A percentile compares a stretch with the other conserved stretches of the same genome.
phyloP scores from a whole-genome alignment of 1,140 invertebrate species.

The Eueides isabella region DNA sequence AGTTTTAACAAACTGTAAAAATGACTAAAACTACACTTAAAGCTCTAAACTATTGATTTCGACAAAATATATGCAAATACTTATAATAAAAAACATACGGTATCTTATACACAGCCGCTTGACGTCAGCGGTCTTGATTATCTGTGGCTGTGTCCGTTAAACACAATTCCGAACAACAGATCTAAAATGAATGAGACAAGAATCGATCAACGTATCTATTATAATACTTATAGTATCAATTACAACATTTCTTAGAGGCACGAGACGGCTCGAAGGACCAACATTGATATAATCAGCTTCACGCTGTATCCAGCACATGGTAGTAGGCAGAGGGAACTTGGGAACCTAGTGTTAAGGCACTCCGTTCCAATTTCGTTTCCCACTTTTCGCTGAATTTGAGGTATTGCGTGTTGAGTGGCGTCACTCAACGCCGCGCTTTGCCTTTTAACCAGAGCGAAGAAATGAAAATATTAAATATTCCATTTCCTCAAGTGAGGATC shows the following conservation, averaged over 20 bases:
- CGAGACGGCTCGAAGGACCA: constrained; percentile 3
- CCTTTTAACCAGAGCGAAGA: no score
- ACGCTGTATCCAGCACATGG: no score
- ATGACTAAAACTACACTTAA: constrained; percentile 7
- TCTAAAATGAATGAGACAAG: no score
- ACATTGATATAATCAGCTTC: background rate
- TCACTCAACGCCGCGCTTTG: no score
- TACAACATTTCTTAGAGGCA: background rate
- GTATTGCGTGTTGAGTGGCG: no score
- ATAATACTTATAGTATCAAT: background rate
- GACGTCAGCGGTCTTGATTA: background rate
- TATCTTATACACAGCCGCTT: background rate
- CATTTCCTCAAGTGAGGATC: no score
- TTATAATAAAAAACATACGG: constrained; percentile 10
- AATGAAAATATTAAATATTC: no score
- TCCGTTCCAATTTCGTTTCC: no score
- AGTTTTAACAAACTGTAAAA: constrained; percentile 15
- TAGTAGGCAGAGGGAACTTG: no score
- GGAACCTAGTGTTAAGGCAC: no score
- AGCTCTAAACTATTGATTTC: constrained; percentile 8
- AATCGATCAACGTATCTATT: background rate
- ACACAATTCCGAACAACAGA: background rate
- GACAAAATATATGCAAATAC: constrained; percentile 6
- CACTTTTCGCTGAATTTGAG: no score
- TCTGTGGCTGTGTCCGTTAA: background rate